Evolutionary conservation across 2,888 invertebrate species (phyloP).

Genomic region (Silvanus unidentatus): DNA sequence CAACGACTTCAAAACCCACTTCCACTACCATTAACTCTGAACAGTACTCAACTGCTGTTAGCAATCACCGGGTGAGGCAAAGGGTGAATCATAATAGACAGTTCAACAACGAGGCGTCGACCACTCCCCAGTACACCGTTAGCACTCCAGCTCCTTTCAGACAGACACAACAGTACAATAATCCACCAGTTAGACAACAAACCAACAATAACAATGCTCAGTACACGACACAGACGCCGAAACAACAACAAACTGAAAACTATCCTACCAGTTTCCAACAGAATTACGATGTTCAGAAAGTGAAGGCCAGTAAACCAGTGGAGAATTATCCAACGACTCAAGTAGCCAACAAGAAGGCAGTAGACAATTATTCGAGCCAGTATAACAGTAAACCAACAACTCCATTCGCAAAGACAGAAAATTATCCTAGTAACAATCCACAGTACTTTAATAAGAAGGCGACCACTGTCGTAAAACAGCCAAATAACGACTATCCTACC

Average conservation of each 20-base stretch:
- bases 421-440: constrained; percentile 29
- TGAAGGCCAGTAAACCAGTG: constrained; percentile 18
- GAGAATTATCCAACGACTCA: constrained; percentile 26
- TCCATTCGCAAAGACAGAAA: constrained; percentile 21
- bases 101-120: constrained; percentile 28
- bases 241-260: constrained; percentile 19
- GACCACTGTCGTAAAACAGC: constrained; percentile 30
- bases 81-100: too few relatives aligned
- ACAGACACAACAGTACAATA: constrained; percentile 35
- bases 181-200: constrained; percentile 17
- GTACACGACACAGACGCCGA: constrained; percentile 30
- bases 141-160: constrained; percentile 45
- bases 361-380: constrained; percentile 21
- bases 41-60: constrained; percentile 32
- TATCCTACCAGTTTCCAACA: constrained; percentile 17
- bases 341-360: constrained; percentile 16
- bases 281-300: constrained; percentile 13
- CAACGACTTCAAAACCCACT: constrained; percentile 47
- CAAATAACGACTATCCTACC: constrained; percentile 34
- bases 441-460: constrained; percentile 32
- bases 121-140: constrained; percentile 31
- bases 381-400: constrained; percentile 10
- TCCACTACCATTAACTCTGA: constrained; percentile 30
- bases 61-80: constrained; percentile 23
- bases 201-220: constrained; percentile 28